Evolutionary conservation across 1,140 invertebrate species (phyloP).

Genomic region (Apocrypta bakeri): DNA sequence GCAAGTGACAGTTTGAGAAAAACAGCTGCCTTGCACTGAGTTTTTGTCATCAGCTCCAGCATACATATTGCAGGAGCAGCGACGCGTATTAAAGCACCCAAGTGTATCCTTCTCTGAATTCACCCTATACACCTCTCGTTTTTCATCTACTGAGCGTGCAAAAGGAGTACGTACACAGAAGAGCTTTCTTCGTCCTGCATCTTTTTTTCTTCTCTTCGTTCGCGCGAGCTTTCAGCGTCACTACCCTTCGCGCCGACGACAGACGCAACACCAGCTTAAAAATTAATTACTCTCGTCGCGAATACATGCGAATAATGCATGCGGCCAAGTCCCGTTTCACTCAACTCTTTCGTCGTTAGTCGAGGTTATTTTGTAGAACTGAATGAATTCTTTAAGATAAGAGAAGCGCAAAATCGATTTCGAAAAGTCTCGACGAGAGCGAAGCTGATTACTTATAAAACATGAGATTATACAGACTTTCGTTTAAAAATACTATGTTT

Average conservation of each 20-base stretch:
- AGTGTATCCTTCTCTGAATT: constrained; percentile 26
- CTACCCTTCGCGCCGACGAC: not conserved
- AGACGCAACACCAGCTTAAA: constrained; percentile 39
- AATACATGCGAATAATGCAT: constrained; percentile 50
- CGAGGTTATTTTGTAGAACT: not conserved
- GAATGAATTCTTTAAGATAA: not conserved
- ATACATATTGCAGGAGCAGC: constrained; percentile 20
- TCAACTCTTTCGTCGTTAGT: constrained; percentile 30
- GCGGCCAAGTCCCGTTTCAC: not conserved
- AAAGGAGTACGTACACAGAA: not conserved
- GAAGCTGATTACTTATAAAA: too few relatives aligned
- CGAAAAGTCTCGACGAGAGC: not conserved
- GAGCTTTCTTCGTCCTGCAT: not conserved
- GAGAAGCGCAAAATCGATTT: not conserved
- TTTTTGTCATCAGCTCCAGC: not conserved
- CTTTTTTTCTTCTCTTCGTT: constrained; percentile 8
- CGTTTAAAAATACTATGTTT: not conserved
- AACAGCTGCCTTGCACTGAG: not conserved
- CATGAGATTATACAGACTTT: not conserved
- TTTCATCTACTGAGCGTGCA: too few relatives aligned
- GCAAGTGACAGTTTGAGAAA: not conserved
- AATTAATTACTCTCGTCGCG: constrained; percentile 54
- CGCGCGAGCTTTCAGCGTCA: not conserved
- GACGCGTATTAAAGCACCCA: constrained; percentile 34
- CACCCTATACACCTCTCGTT: not conserved